A percentile compares a stretch with the other conserved stretches of the same genome.
These are phyloP conservation scores for Caerostris extrusa DNA, from an alignment of 1,140 invertebrate genomes.

Conservation along the genomic window DNA sequence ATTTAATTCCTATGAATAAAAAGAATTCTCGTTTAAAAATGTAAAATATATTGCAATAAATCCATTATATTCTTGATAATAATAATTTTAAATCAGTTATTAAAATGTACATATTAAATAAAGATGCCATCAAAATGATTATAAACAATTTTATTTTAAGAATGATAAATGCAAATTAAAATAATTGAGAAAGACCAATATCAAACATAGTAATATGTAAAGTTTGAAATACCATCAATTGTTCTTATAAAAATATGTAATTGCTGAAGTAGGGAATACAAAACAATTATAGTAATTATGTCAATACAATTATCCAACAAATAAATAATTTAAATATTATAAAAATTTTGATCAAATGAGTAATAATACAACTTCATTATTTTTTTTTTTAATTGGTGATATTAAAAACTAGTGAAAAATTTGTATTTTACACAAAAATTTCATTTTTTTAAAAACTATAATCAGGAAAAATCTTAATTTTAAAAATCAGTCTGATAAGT, in stretches of 20 bases:
- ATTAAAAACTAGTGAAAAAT: too few relatives aligned
- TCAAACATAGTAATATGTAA: neutral
- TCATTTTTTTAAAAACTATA: too few relatives aligned
- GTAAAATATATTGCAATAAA: neutral
- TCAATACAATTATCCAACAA: neutral
- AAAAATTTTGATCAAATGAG: neutral
- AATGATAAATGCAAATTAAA: neutral
- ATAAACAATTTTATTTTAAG: slow-evolving; percentile 5
- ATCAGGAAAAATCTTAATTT: too few relatives aligned
- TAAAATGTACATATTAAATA: neutral
- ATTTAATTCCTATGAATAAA: too few relatives aligned
- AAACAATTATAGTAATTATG: neutral
- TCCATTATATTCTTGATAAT: neutral
- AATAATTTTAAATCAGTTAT: neutral
- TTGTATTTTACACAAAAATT: too few relatives aligned
- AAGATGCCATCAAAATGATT: neutral
- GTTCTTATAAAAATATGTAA: neutral
- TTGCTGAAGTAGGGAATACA: neutral
- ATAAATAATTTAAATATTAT: neutral
- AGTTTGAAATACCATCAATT: neutral
- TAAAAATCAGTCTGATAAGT: too few relatives aligned
- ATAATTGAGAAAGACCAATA: neutral
- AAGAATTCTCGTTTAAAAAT: too few relatives aligned
- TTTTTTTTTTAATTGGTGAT: too few relatives aligned
- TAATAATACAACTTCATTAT: too few relatives aligned